Evolutionary conservation across 2,797 vertebrate genomes (phyloP), one percentile per base, ranked within the genome.

Genomic region (Esox masquinongy): DNA sequence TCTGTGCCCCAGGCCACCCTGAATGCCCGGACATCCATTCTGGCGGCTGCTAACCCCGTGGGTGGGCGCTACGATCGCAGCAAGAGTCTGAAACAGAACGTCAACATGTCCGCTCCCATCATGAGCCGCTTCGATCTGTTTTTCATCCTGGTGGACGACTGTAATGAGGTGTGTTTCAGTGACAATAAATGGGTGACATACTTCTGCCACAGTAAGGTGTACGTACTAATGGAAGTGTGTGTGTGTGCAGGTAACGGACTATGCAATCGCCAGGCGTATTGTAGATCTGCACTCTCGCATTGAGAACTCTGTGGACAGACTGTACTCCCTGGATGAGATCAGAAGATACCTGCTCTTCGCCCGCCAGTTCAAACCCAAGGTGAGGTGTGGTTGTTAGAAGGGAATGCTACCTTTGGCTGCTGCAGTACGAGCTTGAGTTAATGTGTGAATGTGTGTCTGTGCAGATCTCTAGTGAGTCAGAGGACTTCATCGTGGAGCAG

Each of bases 91-190:
- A 99, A 99, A 87, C 97, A 99, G 89, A 99, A 99, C 64, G 93
- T 99, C 80, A 99, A 97, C 89, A 90, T 99, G 80, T 92, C 93
- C 0, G 97, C 98, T n/a, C 98, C 98, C 73, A 99, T 99, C 89
- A 99, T 99, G 98, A 99, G 97, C 72, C 95, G 98, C 80, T 99
- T 99, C 59, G 98, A 99, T 92, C 97, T 99, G 79, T 99, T 99
- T 92, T 99, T 99, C 92, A 97, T 99, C 89, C 94, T 99, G 82
- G 97, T 99, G 88, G 98, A 99, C 71, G 98, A 99, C 78, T 98
- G 97, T 76, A 99, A 99, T 70, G 96, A 98, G 97, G 97, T 98
- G 92, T 15, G 53, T 29, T 19, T 77, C 29, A n/a, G 3, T 22
- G 24, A 24, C n/a, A 68, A 0, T 8, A n/a, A 50, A 31, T 75